These are phyloP conservation scores for Ephialtes manifestator DNA, from an alignment of 2,888 invertebrate genomes.

Conservation along the genomic window DNA sequence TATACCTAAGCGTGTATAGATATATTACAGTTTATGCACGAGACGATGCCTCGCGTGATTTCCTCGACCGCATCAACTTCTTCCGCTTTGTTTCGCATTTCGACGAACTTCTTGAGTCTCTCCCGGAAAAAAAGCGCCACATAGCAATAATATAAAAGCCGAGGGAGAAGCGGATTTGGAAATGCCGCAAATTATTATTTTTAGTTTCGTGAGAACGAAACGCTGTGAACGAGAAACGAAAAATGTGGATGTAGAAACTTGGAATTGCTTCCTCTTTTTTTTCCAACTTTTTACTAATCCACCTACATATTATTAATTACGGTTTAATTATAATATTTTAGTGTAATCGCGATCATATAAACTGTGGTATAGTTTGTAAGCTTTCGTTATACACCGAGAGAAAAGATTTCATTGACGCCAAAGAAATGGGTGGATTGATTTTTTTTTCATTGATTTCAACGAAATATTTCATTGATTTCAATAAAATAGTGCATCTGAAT, in stretches of 20 bases:
- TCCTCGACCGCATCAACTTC: conserved; percentile 52
- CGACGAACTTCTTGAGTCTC: conserved; percentile 27
- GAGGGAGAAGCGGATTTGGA: conserved; percentile 13
- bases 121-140: conserved; percentile 11
- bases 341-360: no score
- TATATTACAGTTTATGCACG: not conserved
- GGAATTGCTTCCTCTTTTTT: no score
- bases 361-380: no score
- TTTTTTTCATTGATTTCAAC: no score
- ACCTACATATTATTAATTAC: no score
- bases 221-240: not conserved
- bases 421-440: no score
- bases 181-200: conserved; percentile 23
- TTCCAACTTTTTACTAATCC: no score
- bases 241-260: not conserved
- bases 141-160: not conserved
- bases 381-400: no score
- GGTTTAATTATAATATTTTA: no score
- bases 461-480: no score
- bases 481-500: no score
- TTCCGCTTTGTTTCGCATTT: conserved; percentile 48
- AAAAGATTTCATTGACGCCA: no score
- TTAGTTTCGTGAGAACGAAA: conserved; percentile 19
- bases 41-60: conserved; percentile 51
- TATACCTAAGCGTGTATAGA: not conserved